Evolutionary conservation across 2,113 vertebrate genomes (phyloP), one percentile per base, ranked within the genome.

Genomic region (Heterotis niloticus): DNA sequence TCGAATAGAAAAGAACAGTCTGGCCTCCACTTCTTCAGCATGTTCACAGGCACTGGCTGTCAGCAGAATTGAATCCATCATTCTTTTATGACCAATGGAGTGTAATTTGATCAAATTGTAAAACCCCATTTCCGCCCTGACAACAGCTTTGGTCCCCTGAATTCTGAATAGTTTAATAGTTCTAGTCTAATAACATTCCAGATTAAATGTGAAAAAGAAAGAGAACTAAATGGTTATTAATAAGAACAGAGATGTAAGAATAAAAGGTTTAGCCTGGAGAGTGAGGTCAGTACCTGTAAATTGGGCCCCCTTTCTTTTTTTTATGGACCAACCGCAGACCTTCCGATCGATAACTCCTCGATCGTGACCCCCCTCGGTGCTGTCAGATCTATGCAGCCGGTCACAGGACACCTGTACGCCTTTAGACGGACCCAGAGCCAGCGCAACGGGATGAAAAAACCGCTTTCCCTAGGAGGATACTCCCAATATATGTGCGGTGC

Each of bases 81-180:
- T 78, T 60, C 26, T 60, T 70, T 67, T 70, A 70, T 78, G 77
- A 56, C 77, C 28, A 62, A 24, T 70, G 67, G 77, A 78, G 23
- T 78, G 67, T 70, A 78, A 78, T 69, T 70, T 78, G 60, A 78
- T 78, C 77, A 78, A 57, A 78, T 78, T 68, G 64, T 78, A 78
- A 78, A 70, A 64, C 64, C 52, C 67, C 62, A 52, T 78, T 78
- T 78, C 66, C 54, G 26, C 60, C 54, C 24, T 70, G 77, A 70
- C 77, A 78, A 60, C 77, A 69, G 54, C 66, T 66, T 75, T 78
- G 10, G 77, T 23, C 51, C 66, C 54, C 17, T 57, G 76, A 70
- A 51, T 77, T 64, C 10, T 65, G 75, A 77, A 78, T 70, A 34
- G 26, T 28, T 60, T 60, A 60, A 78, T 60, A 57, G 23, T 1